Evolutionary conservation across 2,113 vertebrate genomes (phyloP).

Genomic region (Catharus fuscescens): DNA sequence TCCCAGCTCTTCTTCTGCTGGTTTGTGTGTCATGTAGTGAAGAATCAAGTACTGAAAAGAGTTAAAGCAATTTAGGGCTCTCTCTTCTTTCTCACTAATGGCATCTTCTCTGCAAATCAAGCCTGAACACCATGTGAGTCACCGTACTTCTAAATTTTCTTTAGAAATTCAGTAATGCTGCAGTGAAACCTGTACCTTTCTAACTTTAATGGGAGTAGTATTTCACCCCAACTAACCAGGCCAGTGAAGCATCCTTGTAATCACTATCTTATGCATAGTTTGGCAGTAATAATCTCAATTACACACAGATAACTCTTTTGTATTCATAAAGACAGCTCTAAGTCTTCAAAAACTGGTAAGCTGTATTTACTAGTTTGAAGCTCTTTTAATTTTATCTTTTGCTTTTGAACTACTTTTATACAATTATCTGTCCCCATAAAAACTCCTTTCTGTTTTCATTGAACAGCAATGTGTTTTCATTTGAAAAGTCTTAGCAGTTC

Average conservation of each 20-base stretch:
- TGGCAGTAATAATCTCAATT: conserved; percentile 16
- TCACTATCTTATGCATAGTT: background rate
- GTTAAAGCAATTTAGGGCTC: background rate
- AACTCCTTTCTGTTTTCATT: background rate
- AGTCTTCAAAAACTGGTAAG: conserved; percentile 11
- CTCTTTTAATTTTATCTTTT: conserved; percentile 12
- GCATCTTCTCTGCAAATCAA: background rate
- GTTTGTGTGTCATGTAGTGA: background rate
- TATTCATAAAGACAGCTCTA: background rate
- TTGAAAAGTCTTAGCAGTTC: conserved; percentile 1
- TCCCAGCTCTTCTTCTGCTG: background rate
- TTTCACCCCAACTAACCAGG: background rate
- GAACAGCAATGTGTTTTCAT: background rate
- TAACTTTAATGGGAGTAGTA: background rate
- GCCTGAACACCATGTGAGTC: background rate
- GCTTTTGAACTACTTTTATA: background rate
- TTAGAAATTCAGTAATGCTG: background rate
- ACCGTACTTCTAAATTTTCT: background rate
- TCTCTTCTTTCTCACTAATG: background rate
- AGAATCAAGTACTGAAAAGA: background rate
- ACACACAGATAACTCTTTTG: background rate
- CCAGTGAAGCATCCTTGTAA: background rate
- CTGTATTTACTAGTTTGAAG: conserved; percentile 25
- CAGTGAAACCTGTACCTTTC: background rate
- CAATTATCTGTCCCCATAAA: background rate